These are phyloP conservation scores for Calliopsis andreniformis DNA, from an alignment of 1,140 invertebrate species.

Conservation along the genomic window DNA sequence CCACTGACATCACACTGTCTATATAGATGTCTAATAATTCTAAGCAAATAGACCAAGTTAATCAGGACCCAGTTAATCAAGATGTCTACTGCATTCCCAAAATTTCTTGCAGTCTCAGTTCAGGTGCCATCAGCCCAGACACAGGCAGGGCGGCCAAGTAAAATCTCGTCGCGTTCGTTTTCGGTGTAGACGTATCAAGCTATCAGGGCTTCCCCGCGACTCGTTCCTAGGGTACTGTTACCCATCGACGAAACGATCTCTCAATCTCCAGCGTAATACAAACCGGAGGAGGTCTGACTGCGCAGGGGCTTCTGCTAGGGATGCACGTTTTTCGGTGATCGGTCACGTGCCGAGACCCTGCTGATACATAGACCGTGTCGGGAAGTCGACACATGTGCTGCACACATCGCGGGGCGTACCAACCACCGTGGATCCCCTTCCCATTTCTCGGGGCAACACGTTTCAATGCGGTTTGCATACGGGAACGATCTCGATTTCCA, in stretches of 20 bases:
- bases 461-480: slow-evolving; percentile 41
- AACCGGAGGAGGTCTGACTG: background rate
- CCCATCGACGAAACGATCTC: slow-evolving; percentile 13
- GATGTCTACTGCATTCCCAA: no score
- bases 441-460: slow-evolving; percentile 33
- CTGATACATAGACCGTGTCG: slow-evolving; percentile 35
- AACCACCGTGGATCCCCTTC: slow-evolving; percentile 17
- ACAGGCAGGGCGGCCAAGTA: no score
- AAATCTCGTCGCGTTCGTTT: background rate
- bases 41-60: no score
- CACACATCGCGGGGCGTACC: slow-evolving; percentile 7
- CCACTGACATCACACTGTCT: no score
- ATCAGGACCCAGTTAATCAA: no score
- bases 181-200: background rate
- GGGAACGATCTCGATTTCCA: slow-evolving; percentile 45
- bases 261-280: slow-evolving; percentile 11
- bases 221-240: background rate
- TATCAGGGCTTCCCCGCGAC: background rate
- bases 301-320: background rate
- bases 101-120: no score
- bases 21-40: no score
- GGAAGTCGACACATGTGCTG: slow-evolving; percentile 32
- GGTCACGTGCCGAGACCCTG: slow-evolving; percentile 21
- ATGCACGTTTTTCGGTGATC: slow-evolving; percentile 42
- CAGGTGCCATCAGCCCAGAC: no score